Percentiles rank a stretch among this genome's conserved stretches.
phyloP scores from a whole-genome alignment of 2,888 invertebrate genomes.

The Dolomedes plantarius region DNA sequence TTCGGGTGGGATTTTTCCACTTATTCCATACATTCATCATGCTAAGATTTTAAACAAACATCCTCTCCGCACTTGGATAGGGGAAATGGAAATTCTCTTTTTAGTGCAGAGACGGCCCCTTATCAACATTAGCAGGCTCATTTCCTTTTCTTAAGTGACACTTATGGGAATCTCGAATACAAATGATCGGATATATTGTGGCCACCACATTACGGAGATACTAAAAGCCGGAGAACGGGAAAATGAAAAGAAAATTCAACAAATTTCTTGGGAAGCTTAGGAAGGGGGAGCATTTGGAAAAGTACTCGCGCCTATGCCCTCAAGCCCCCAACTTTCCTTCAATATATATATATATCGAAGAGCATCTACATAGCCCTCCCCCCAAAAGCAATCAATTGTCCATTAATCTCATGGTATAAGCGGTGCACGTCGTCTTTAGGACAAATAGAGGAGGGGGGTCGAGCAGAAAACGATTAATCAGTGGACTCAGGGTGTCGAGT shows the following conservation, averaged over 20 bases:
- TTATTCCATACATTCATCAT: too few relatives aligned
- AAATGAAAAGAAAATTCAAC: slow-evolving; percentile 56
- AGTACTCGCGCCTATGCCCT: slow-evolving; percentile 49
- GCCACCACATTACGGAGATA: slow-evolving; percentile 65
- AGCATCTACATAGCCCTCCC: slow-evolving; percentile 35
- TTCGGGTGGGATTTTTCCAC: too few relatives aligned
- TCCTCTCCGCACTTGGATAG: neutral
- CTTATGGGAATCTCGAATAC: slow-evolving; percentile 67
- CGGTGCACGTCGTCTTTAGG: slow-evolving; percentile 61
- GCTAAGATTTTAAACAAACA: slow-evolving; percentile 3
- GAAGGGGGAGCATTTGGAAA: slow-evolving; percentile 12
- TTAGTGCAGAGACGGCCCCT: slow-evolving; percentile 30
- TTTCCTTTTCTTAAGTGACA: slow-evolving; percentile 68
- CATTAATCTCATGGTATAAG: slow-evolving; percentile 64
- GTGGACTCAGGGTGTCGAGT: slow-evolving; percentile 65
- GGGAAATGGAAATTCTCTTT: neutral
- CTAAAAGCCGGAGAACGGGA: slow-evolving; percentile 50
- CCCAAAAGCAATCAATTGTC: slow-evolving; percentile 61
- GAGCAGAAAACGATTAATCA: slow-evolving; percentile 65
- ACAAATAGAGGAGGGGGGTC: slow-evolving; percentile 58
- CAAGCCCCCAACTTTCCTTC: slow-evolving; percentile 44
- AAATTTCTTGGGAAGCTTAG: slow-evolving; percentile 45
- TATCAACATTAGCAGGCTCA: slow-evolving; percentile 56
- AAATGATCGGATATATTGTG: slow-evolving; percentile 68
- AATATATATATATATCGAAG: slow-evolving; percentile 44